phyloP scores from a whole-genome alignment of 2,888 invertebrate genomes.

The Clunio marinus region DNA sequence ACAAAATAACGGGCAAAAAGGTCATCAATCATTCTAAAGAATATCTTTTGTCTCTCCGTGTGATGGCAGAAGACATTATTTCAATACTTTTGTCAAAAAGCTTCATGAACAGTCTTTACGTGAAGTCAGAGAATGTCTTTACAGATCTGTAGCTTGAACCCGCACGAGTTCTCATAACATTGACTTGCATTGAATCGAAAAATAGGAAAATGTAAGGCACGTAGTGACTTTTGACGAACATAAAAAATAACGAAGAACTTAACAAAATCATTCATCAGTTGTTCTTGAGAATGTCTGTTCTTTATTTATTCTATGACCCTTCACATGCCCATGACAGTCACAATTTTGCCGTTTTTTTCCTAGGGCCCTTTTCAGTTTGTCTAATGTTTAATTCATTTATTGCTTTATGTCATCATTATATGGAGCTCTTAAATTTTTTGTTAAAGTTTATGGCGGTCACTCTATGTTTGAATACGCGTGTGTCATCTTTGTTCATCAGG shows the following conservation, averaged over 20 bases:
- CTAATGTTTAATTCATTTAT: not conserved
- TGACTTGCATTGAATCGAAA: not conserved
- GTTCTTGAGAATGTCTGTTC: not conserved
- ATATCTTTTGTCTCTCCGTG: not conserved
- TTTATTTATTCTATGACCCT: too few species aligned
- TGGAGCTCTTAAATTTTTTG: not conserved
- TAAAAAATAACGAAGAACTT: slow-evolving; percentile 9
- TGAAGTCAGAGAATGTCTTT: too few species aligned
- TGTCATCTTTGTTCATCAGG: too few species aligned
- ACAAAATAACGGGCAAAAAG: not conserved
- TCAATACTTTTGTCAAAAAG: not conserved
- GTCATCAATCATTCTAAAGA: not conserved
- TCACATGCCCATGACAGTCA: too few species aligned
- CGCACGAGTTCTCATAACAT: too few species aligned
- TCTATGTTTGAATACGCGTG: too few species aligned
- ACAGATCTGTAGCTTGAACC: not conserved
- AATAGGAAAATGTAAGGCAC: slow-evolving; percentile 3
- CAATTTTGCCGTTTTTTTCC: too few species aligned
- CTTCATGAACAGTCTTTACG: not conserved
- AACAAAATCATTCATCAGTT: not conserved
- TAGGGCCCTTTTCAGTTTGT: too few species aligned
- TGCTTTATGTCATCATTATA: slow-evolving; percentile 14
- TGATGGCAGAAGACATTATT: not conserved
- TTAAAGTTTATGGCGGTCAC: not conserved
- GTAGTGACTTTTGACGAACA: slow-evolving; percentile 8